Base-by-base conservation (phyloP, 2,113 vertebrate species). In the Oncorhynchus mykiss region DNA sequence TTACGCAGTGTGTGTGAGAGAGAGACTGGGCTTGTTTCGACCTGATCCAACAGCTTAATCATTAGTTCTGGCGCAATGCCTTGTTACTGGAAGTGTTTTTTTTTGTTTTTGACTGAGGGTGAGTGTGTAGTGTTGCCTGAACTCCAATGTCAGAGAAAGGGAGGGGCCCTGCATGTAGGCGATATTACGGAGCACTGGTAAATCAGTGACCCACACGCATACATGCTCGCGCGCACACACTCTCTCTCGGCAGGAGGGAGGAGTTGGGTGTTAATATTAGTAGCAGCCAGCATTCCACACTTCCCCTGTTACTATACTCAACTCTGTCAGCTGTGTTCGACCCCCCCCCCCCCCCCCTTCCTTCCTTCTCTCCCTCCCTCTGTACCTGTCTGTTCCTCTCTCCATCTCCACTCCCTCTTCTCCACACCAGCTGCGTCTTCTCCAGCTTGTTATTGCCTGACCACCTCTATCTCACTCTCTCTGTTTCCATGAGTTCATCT, bases 201-300 rank as follows among this genome's bases (percentile, higher is more conserved):
- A 70, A 70, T 70, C 20, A 70, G 68, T 70, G 68, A 70, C 9
- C 49, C 39, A 70, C 20, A 39, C 67, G 24, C 51, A 70, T 57
- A 57, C 65, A 66, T 24, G 22, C 51, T 1, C 1, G 25, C 25
- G 25, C 1, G 48, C 29, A 49, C 49, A 68, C 64, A 72, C 34
- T 0, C 34, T 2, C 34, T 65, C 60, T 48, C 62, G 59, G 70
- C 72, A 81, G 2, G 18, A 20, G 31, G 24, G 29, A 68, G 31
- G 39, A 65, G 29, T 67, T 54, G 72, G 48, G 67, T 87, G 89
- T 89, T 93, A 94, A 93, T 93, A 93, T 93, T 94, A 93, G 91
- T 88, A 73, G 29, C 87, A 85, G 87, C 74, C 88, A 77, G 70
- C 87, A 90, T 92, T 89, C 90, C 89, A 77, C 71, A 74, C 6